These are phyloP conservation scores for Tetropium fuscum DNA, from an alignment of 2,888 invertebrate species.

Conservation along the genomic window DNA sequence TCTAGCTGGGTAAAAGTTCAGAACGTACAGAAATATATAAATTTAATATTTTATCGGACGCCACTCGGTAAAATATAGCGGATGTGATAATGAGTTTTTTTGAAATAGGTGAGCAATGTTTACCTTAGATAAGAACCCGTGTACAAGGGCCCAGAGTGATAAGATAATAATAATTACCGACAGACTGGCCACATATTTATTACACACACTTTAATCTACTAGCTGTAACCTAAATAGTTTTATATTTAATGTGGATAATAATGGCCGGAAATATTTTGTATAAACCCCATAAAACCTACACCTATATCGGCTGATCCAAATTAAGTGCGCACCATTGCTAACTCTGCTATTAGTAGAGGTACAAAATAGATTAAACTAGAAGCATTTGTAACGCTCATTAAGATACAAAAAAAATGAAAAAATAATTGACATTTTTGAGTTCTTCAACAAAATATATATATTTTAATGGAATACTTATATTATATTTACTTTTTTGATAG, in stretches of 20 bases:
- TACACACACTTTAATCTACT: conserved; percentile 36
- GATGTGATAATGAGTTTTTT: conserved; percentile 46
- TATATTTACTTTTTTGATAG: too few species aligned
- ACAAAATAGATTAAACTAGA: too few species aligned
- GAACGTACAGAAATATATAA: neutral
- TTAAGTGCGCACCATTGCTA: too few species aligned
- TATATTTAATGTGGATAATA: conserved; percentile 13
- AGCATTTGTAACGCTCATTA: too few species aligned
- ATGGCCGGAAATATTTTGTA: conserved; percentile 23
- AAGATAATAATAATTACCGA: conserved; percentile 55
- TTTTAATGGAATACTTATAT: too few species aligned
- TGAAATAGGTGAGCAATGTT: conserved; percentile 57
- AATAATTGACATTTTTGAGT: too few species aligned
- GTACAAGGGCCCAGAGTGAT: conserved; percentile 52
- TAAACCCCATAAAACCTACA: too few species aligned
- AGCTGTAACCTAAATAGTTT: conserved; percentile 38
- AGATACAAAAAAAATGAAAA: too few species aligned
- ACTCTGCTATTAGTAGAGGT: too few species aligned
- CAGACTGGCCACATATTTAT: conserved; percentile 51
- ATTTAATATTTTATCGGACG: neutral
- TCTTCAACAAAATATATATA: too few species aligned
- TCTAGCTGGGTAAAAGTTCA: neutral
- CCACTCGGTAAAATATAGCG: conserved; percentile 31
- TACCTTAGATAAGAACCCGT: conserved; percentile 55
- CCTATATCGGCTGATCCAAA: too few species aligned